These are phyloP conservation scores for Lucilia cuprina DNA, from an alignment of 1,140 invertebrate genomes.

Conservation along the genomic window DNA sequence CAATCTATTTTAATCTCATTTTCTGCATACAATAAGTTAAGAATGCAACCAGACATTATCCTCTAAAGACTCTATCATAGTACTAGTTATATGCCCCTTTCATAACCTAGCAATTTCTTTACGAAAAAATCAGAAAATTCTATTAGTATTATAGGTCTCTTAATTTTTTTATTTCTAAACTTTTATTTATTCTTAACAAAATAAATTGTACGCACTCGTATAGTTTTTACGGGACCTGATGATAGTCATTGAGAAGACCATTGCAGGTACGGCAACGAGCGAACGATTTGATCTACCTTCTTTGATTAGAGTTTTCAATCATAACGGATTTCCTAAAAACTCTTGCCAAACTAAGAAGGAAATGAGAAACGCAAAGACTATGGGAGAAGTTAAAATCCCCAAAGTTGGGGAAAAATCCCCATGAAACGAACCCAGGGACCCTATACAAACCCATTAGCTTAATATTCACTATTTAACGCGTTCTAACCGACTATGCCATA, in stretches of 20 bases:
- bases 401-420: too few species aligned
- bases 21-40: too few species aligned
- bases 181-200: too few species aligned
- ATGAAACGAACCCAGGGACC: conserved; percentile 17
- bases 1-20: too few species aligned
- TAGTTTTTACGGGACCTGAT: conserved; percentile 36
- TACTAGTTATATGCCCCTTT: too few species aligned
- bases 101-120: too few species aligned
- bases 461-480: neutral
- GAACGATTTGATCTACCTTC: conserved; percentile 60
- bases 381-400: too few species aligned
- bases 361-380: neutral
- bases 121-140: too few species aligned
- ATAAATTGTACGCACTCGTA: conserved; percentile 29
- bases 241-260: conserved; percentile 26
- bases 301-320: conserved; percentile 56
- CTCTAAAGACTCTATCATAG: too few species aligned
- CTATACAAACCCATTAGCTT: neutral
- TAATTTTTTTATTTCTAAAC: too few species aligned
- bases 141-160: too few species aligned
- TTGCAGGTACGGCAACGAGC: conserved; percentile 49
- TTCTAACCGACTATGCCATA: neutral
- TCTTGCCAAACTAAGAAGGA: conserved; percentile 57
- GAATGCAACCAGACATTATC: too few species aligned
- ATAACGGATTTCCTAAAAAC: conserved; percentile 44